Evolutionary conservation across 1,140 invertebrate genomes (phyloP), one percentile per base, ranked within the genome.

Genomic region (Calliphora vicina): DNA sequence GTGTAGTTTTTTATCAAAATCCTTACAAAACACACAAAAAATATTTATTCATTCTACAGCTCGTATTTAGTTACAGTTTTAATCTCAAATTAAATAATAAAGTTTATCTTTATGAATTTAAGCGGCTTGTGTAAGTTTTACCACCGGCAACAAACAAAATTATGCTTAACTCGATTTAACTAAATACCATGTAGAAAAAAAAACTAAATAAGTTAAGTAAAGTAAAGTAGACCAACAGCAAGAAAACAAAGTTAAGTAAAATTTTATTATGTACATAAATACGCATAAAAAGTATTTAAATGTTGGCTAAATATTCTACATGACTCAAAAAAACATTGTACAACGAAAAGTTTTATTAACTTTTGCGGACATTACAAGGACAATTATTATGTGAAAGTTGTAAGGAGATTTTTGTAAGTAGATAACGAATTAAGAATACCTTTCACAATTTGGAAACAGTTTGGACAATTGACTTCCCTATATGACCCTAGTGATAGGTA

Each of bases 31-130:
- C n/a, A 35, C 45, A 50, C 17, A 50, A 50, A 50, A 50, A n/a
- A n/a, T n/a, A n/a, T n/a, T n/a, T n/a, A n/a, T n/a, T n/a, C 12
- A 50, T 15, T 50, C 45, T 50, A 4, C 12, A 50, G 13, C 12
- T 50, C 45, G 45, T 50, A 50, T 50, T 50, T 67, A 67, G 61
- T 67, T 67, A 67, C 20, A 20, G 61, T 67, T 67, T 67, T 67
- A 67, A 67, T 67, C 61, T 67, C 1, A 57, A 57, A 57, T 57
- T 17, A 17, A 27, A 27, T 42, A 42, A 42, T 42, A 76, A 76
- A 76, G 20, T 20, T 76, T 76, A 76, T 76, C 73, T 76, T 76
- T 76, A 76, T 76, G 73, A 20, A 35, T 76, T 76, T 76, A 76
- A 76, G 73, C 73, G 73, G 73, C 73, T 76, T 76, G 73, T 76